phyloP scores from a whole-genome alignment of 2,113 vertebrate species.

The Orcinus orca region DNA sequence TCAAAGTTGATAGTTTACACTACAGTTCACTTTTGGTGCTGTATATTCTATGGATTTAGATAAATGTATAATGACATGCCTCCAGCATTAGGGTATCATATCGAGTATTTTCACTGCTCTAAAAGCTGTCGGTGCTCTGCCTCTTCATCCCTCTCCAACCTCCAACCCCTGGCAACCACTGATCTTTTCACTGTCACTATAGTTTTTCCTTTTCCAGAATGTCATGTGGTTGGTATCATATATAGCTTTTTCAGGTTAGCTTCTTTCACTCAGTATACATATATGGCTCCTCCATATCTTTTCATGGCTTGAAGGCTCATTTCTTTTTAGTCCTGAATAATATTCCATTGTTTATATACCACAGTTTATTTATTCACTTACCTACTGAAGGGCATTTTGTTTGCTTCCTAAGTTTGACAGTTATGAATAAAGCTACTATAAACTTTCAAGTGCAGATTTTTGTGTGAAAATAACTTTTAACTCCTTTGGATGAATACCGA shows the following conservation, averaged over 20 bases:
- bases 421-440: neutral
- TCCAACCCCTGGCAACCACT: neutral
- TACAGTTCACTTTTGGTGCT: neutral
- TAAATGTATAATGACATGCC: neutral
- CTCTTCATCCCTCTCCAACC: neutral
- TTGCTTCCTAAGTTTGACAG: neutral
- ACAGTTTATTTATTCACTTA: neutral
- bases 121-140: neutral
- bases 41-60: neutral
- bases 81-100: neutral
- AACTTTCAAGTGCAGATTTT: neutral
- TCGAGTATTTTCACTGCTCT: neutral
- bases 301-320: neutral
- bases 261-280: neutral
- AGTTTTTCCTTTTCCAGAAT: neutral
- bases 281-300: neutral
- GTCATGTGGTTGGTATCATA: neutral
- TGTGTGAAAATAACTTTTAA: neutral
- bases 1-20: neutral
- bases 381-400: neutral
- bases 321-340: neutral
- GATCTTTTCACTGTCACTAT: neutral
- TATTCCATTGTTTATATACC: neutral
- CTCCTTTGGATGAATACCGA: neutral
- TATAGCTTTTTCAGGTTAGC: neutral